These are phyloP conservation scores for Brassicogethes aeneus DNA, from an alignment of 2,888 invertebrate genomes.

Conservation along the genomic window DNA sequence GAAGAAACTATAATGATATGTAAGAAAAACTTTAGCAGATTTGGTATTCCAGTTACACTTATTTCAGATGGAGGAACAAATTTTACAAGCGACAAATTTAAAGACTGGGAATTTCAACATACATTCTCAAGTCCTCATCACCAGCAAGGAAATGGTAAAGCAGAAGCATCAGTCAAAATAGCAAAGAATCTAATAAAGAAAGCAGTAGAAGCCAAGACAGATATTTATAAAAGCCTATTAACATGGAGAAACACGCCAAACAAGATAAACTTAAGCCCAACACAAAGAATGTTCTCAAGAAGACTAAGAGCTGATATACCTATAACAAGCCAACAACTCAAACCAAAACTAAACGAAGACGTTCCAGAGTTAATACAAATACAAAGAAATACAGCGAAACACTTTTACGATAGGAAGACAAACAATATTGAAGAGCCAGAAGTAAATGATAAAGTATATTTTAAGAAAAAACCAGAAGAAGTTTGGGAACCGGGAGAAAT, in stretches of 20 bases:
- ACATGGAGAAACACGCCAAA: conserved; percentile 20
- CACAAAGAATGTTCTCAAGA: conserved; percentile 13
- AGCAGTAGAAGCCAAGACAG: conserved; percentile 8
- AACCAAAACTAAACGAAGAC: not conserved
- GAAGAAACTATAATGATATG: conserved; percentile 7
- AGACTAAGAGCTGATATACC: conserved; percentile 7
- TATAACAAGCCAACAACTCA: not conserved
- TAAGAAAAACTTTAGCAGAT: conserved; percentile 14
- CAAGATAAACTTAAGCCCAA: conserved; percentile 15
- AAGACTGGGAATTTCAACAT: conserved; percentile 18
- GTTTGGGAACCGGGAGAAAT: not conserved
- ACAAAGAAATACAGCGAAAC: conserved; percentile 3
- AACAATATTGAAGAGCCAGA: not conserved
- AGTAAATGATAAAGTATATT: not conserved
- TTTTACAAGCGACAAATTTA: conserved; percentile 10
- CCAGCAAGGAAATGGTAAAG: conserved; percentile 19
- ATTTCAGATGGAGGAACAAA: conserved; percentile 8
- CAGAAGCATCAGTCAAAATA: conserved; percentile 20
- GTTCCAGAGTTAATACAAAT: not conserved
- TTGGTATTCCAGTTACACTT: conserved; percentile 15
- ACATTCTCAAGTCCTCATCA: conserved; percentile 14
- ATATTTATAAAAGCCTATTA: conserved; percentile 14
- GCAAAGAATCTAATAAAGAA: conserved; percentile 19
- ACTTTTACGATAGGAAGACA: conserved; percentile 2
- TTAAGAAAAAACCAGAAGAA: not conserved